Percentiles rank a stretch among this genome's conserved stretches.
Conservation (phyloP, 2,888 invertebrate species). For the Stenchaetothrips biformis region DNA sequence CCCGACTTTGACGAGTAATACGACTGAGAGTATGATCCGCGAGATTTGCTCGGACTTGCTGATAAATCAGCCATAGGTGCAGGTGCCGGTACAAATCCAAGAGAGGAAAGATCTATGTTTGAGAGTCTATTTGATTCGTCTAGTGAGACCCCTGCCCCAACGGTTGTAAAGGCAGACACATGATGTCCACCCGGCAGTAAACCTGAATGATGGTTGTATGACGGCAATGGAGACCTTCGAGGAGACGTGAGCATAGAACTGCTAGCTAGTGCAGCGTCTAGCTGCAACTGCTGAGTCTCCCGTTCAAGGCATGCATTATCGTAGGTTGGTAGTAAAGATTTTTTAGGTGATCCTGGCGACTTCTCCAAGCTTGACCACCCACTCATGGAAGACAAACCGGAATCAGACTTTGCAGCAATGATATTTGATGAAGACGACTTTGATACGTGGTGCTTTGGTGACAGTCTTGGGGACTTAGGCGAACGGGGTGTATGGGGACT, state of each 20-base stretch:
- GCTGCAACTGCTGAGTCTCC: background rate
- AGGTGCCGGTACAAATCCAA: constrained; percentile 50
- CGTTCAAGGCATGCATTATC: constrained; percentile 12
- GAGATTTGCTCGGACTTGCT: constrained; percentile 48
- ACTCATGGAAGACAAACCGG: constrained; percentile 80
- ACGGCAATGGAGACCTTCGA: constrained; percentile 29
- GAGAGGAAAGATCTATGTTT: background rate
- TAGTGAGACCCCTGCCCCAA: constrained; percentile 44
- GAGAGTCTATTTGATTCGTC: background rate
- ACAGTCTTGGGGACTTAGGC: constrained; percentile 67
- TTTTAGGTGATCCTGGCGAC: constrained; percentile 76
- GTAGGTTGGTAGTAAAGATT: background rate
- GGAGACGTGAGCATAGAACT: background rate
- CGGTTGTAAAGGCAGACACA: constrained; percentile 52
- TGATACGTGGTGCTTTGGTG: constrained; percentile 60
- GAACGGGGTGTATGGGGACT: constrained; percentile 61
- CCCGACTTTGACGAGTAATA: constrained; percentile 3
- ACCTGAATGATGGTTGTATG: constrained; percentile 31
- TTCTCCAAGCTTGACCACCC: constrained; percentile 82
- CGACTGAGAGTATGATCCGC: background rate
- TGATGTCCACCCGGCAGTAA: constrained; percentile 47
- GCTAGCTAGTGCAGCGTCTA: background rate
- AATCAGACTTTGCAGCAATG: constrained; percentile 75
- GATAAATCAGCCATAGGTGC: constrained; percentile 51
- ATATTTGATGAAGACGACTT: constrained; percentile 57